A percentile compares a stretch with the other conserved stretches of the same genome.
phyloP scores from a whole-genome alignment of 2,113 vertebrate species.

The Gracilinanus agilis region DNA sequence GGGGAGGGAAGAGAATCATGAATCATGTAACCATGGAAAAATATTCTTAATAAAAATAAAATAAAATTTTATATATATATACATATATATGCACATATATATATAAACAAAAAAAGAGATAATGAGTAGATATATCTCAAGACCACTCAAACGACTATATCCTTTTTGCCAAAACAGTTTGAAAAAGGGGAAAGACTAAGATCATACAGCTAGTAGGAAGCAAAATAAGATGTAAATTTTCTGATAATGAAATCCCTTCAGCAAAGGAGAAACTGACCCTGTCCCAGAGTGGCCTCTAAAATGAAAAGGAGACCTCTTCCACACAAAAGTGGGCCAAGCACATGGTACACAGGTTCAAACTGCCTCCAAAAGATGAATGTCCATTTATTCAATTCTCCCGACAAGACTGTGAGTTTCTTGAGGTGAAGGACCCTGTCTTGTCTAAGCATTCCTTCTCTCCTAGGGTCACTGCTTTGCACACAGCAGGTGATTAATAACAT shows the following conservation, averaged over 20 bases:
- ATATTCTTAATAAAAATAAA: too few relatives aligned
- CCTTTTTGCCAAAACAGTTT: neutral
- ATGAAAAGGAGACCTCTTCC: neutral
- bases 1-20: too few relatives aligned
- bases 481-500: fast-evolving
- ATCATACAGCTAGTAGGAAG: too few relatives aligned
- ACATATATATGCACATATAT: too few relatives aligned
- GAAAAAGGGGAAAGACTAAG: too few relatives aligned
- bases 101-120: too few relatives aligned
- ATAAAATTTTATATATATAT: too few relatives aligned
- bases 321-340: neutral
- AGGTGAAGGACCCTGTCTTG: fast-evolving
- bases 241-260: neutral
- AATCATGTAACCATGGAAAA: too few relatives aligned
- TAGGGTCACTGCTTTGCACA: neutral
- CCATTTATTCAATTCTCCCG: neutral
- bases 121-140: neutral
- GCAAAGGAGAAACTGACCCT: neutral
- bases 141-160: neutral
- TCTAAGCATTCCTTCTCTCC: neutral
- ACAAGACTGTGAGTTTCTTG: fast-evolving
- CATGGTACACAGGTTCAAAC: neutral
- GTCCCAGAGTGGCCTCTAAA: neutral
- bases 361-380: neutral
- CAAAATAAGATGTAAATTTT: too few relatives aligned